These are phyloP conservation scores for Dysdera silvatica DNA, from an alignment of 1,140 invertebrate genomes.

Conservation along the genomic window DNA sequence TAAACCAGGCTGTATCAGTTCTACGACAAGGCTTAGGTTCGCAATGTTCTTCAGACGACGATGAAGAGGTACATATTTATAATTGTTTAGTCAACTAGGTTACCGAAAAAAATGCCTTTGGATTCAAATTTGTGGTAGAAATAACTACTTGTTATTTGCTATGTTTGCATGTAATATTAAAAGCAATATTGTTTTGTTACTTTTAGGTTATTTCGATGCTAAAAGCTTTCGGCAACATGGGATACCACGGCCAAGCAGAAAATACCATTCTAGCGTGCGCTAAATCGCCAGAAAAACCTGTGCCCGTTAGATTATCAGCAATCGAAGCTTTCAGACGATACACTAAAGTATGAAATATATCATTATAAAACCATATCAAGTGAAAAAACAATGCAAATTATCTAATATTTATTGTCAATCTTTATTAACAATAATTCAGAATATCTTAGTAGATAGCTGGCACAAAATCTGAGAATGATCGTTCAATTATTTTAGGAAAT, in stretches of 20 bases:
- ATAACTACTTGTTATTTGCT: too few relatives aligned
- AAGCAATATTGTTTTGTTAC: too few relatives aligned
- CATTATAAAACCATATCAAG: neutral
- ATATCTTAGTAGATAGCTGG: neutral
- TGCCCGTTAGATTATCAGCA: slow-evolving; percentile 66
- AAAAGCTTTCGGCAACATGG: slow-evolving; percentile 74
- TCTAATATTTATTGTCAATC: neutral
- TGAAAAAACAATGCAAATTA: neutral
- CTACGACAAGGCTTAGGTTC: neutral
- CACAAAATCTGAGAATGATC: neutral
- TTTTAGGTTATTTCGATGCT: slow-evolving; percentile 56
- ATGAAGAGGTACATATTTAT: slow-evolving; percentile 4
- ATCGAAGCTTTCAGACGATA: slow-evolving; percentile 65
- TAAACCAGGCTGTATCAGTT: neutral
- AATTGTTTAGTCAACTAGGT: too few relatives aligned
- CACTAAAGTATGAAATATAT: slow-evolving; percentile 53
- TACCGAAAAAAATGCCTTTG: too few relatives aligned
- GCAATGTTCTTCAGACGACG: neutral
- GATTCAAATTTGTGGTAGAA: too few relatives aligned
- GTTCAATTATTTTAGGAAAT: neutral
- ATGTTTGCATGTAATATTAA: too few relatives aligned
- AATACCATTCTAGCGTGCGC: slow-evolving; percentile 58
- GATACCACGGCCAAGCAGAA: slow-evolving; percentile 54
- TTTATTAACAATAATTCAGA: neutral
- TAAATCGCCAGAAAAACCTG: slow-evolving; percentile 54